Conservation (phyloP, 1,140 invertebrate species). For the Philopotamus ludificatus region DNA sequence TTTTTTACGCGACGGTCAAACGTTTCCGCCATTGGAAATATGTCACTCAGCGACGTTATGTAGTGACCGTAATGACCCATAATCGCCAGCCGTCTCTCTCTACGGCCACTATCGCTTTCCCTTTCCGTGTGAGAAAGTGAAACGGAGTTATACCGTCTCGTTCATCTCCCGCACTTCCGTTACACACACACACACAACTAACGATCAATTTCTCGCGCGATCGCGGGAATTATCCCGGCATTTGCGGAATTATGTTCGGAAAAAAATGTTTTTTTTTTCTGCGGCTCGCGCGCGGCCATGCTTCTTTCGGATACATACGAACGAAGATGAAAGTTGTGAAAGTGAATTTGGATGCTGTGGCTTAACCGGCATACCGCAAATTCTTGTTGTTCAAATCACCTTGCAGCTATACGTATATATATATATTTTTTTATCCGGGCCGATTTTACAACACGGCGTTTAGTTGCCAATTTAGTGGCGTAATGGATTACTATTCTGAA, state of each 20-base stretch:
- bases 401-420: background rate
- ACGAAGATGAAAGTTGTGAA: slow-evolving; percentile 12
- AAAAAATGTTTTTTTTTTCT: background rate
- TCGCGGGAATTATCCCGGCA: too few species aligned
- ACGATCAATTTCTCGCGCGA: too few species aligned
- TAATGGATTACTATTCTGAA: background rate
- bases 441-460: too few species aligned
- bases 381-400: background rate
- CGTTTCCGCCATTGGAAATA: background rate
- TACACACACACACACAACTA: too few species aligned
- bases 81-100: background rate
- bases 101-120: too few species aligned
- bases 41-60: background rate
- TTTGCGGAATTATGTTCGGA: too few species aligned
- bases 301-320: slow-evolving; percentile 2
- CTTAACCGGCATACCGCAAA: slow-evolving; percentile 1
- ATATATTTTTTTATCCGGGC: too few species aligned
- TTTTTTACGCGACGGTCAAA: background rate
- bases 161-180: too few species aligned
- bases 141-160: too few species aligned
- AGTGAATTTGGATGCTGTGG: slow-evolving; percentile 9
- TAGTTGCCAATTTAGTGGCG: background rate
- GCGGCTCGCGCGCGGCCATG: background rate
- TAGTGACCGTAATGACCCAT: background rate
- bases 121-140: too few species aligned